phyloP scores from a whole-genome alignment of 2,113 vertebrate genomes.

The Nymphicus hollandicus region DNA sequence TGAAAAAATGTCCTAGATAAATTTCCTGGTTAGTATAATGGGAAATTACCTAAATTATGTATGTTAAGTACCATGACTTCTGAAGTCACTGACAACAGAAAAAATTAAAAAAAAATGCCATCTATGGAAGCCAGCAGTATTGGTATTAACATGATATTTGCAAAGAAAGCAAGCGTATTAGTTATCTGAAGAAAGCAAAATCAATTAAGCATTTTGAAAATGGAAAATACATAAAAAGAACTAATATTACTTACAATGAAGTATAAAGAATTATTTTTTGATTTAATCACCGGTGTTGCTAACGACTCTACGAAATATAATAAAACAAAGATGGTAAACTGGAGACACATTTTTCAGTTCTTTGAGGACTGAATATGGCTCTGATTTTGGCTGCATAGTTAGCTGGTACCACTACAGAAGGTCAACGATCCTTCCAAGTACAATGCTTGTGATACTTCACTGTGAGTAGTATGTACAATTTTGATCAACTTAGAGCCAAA shows the following conservation, averaged over 20 bases:
- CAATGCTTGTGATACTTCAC: background rate
- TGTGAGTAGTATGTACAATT: background rate
- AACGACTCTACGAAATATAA: background rate
- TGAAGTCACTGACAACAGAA: background rate
- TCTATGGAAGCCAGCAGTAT: background rate
- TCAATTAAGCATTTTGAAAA: background rate
- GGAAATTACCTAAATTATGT: background rate
- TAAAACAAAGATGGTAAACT: background rate
- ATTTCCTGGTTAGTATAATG: background rate
- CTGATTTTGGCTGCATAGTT: background rate
- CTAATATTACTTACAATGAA: background rate
- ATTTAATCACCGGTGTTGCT: background rate
- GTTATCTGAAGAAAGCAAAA: background rate
- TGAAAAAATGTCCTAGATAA: background rate
- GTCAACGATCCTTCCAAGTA: background rate
- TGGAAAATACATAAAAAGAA: background rate
- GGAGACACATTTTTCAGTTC: background rate
- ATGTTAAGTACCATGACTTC: background rate
- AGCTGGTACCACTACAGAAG: background rate
- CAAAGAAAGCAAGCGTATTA: background rate
- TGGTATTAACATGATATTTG: background rate
- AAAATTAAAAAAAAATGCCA: background rate
- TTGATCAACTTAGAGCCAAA: background rate
- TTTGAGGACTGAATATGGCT: fast-evolving
- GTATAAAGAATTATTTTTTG: background rate